Percentiles rank a stretch among this genome's conserved stretches.
Conservation (phyloP, 2,113 vertebrate species). For the Erythrolamprus reginae region DNA sequence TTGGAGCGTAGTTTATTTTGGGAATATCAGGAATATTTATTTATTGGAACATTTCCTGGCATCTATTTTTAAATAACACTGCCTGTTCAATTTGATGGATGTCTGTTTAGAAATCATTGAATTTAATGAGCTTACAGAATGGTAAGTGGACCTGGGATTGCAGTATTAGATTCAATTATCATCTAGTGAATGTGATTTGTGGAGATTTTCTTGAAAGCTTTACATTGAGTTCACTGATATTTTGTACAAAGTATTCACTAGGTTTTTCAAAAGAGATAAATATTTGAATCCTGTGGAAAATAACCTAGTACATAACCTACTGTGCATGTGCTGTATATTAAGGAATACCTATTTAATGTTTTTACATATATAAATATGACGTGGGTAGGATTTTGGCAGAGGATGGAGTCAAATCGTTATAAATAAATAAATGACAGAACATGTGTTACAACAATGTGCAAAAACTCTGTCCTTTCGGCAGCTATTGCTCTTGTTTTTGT, state of each 20-base stretch:
- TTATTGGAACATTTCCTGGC: slow-evolving; percentile 48
- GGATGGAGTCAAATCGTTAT: neutral
- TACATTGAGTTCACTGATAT: neutral
- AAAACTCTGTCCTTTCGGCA: neutral
- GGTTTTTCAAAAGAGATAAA: neutral
- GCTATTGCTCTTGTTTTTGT: neutral
- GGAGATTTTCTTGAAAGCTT: neutral
- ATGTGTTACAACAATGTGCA: neutral
- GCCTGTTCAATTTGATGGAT: neutral
- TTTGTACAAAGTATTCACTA: neutral
- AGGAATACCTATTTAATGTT: neutral
- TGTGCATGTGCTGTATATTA: neutral
- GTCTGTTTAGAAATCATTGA: neutral
- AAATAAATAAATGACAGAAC: neutral
- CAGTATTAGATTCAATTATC: neutral
- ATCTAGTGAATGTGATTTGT: neutral
- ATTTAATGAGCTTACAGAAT: neutral
- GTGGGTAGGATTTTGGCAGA: neutral
- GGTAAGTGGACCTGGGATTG: neutral
- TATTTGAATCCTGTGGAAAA: neutral
- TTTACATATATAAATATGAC: neutral
- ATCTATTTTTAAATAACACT: slow-evolving; percentile 45
- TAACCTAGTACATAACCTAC: neutral
- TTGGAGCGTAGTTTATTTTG: slow-evolving; percentile 47
- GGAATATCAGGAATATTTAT: slow-evolving; percentile 45